phyloP scores from a whole-genome alignment of 2,797 vertebrate genomes.

The Mus minutoides region DNA sequence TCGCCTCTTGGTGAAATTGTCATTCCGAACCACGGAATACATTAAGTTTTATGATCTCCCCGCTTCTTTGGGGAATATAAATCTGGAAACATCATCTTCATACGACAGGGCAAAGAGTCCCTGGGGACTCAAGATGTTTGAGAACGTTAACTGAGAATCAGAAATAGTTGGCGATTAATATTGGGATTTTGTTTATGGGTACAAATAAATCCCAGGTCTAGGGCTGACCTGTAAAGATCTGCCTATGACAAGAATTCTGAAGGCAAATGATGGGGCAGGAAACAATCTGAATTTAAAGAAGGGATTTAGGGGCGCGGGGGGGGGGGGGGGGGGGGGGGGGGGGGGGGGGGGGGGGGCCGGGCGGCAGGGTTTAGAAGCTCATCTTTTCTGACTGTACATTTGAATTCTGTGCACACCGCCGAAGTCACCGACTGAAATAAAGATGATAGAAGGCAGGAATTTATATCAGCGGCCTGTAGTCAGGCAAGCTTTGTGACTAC shows the following conservation, averaged over 20 bases:
- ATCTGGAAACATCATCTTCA: slow-evolving; percentile 87
- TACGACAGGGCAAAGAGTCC: slow-evolving; percentile 85
- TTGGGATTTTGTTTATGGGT: slow-evolving; percentile 84
- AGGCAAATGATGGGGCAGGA: slow-evolving; percentile 66
- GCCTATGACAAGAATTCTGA: slow-evolving; percentile 72
- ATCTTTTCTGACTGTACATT: slow-evolving; percentile 70
- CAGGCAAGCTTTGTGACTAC: not conserved
- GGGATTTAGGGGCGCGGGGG: slow-evolving; percentile 42
- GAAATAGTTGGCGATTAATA: slow-evolving; percentile 87
- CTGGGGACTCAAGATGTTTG: slow-evolving; percentile 85
- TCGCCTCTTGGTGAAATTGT: slow-evolving; percentile 84
- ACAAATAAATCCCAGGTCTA: slow-evolving; percentile 85
- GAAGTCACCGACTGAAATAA: slow-evolving; percentile 55
- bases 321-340: slow-evolving; percentile 36
- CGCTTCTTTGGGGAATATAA: slow-evolving; percentile 85
- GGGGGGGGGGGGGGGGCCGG: slow-evolving; percentile 20
- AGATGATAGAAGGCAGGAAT: not conserved
- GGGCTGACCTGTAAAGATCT: slow-evolving; percentile 84
- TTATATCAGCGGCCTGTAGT: not conserved
- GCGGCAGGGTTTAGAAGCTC: slow-evolving; percentile 27
- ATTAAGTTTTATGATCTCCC: slow-evolving; percentile 88
- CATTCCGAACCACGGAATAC: slow-evolving; percentile 88
- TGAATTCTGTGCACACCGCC: slow-evolving; percentile 48
- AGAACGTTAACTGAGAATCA: slow-evolving; percentile 85
- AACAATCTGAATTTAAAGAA: slow-evolving; percentile 80